Base-by-base conservation (phyloP, 2,888 invertebrate species). In the Noctua pronuba region DNA sequence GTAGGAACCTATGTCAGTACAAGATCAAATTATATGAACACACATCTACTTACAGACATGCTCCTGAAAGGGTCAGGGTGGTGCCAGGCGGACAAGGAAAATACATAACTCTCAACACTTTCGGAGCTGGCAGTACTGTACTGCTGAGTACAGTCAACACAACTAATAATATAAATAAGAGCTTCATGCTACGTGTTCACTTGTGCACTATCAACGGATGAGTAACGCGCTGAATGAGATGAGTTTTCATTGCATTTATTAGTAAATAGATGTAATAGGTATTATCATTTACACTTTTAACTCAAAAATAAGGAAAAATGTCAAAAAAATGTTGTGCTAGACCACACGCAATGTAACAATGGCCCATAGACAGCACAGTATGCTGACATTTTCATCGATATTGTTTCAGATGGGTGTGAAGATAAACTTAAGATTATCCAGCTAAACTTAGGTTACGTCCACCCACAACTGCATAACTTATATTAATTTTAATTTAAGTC, bases 131-230 rank as follows among this genome's bases (percentile, higher is more conserved):
- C n/a, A n/a, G n/a, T 7, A 28, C 58, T 16, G 2, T 16, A 6
- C 28, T 6, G 16, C 75, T 62, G 4, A 75, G 31, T 31, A 67
- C 75, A 41, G 38, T 21, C 31, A 76, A 73, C 21, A 65, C 11
- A n/a, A 65, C 5, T 55, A 73, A 55, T 16, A 73, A 52, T n/a
- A 24, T 28, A 11, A 46, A 7, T 60, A 28, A 4, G 46, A 60
- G 24, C 58, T 75, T 72, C 74, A 75, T 75, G 28, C 7, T 35
- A 41, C 10, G 64, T 52, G 41, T 52, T 73, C 10, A 64, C 75
- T 73, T 31, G 31, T 28, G 24, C 35, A 3, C 49, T 31, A n/a
- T 3, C 6, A 18, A 62, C 13, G 64, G 41, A 49, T 41, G 49
- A 75, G 31, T 52, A 21, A 58, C 5, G 24, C 21, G 49, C 21